Evolutionary conservation across 2,888 invertebrate species (phyloP).

Genomic region (Antitype chi): DNA sequence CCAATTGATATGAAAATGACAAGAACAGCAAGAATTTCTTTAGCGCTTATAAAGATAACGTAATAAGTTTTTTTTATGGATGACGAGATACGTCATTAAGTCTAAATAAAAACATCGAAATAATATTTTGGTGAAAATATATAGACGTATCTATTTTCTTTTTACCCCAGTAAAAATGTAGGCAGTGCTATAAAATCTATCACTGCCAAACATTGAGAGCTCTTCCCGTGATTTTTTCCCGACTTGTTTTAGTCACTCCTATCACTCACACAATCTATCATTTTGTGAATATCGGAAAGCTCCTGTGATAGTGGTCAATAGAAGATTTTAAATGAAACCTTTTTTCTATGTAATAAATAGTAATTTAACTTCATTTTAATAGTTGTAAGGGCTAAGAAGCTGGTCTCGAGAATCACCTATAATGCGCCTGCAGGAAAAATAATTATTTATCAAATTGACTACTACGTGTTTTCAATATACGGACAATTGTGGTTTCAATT

Average conservation of each 20-base stretch:
- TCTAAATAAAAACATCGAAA: background rate
- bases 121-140: slow-evolving; percentile 3
- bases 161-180: background rate
- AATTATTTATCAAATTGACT: background rate
- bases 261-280: too few relatives aligned
- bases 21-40: background rate
- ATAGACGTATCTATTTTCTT: background rate
- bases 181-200: background rate
- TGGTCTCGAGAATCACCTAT: too few relatives aligned
- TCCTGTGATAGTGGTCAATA: background rate
- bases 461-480: too few relatives aligned
- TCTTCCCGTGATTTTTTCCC: background rate
- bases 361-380: background rate
- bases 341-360: background rate
- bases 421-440: background rate
- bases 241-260: background rate
- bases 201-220: background rate
- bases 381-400: background rate
- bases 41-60: background rate
- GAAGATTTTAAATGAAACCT: background rate
- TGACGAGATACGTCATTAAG: background rate
- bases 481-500: too few relatives aligned
- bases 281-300: slow-evolving; percentile 10
- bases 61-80: background rate
- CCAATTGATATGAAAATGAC: too few relatives aligned